Evolutionary conservation across 2,113 vertebrate species (phyloP).

Genomic region (Orycteropus afer): DNA sequence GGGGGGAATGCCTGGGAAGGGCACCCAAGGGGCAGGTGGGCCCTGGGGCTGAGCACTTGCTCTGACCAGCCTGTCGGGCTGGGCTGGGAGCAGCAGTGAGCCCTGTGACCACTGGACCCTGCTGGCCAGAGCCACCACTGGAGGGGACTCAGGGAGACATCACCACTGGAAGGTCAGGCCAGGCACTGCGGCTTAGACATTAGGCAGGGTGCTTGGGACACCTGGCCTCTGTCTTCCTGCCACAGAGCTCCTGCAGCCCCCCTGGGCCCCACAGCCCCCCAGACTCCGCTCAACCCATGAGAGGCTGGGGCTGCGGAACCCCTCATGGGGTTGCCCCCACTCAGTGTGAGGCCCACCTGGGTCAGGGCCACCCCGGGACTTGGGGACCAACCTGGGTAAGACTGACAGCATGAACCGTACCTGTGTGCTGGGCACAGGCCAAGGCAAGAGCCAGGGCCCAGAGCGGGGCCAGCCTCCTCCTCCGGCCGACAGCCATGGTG

Average conservation of each 20-base stretch:
- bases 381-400: rapidly evolving
- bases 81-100: background rate
- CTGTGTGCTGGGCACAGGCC: conserved; percentile 77
- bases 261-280: background rate
- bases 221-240: background rate
- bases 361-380: background rate
- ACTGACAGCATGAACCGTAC: background rate
- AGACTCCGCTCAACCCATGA: background rate
- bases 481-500: conserved; percentile 81
- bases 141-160: too few species aligned
- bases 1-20: rapidly evolving
- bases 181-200: background rate
- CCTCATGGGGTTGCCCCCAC: background rate
- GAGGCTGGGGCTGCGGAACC: background rate
- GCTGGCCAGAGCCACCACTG: background rate
- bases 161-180: background rate
- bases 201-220: rapidly evolving
- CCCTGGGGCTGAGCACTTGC: background rate
- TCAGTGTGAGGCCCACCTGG: rapidly evolving
- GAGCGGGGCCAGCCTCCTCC: conserved; percentile 74
- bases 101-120: rapidly evolving
- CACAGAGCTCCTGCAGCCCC: background rate
- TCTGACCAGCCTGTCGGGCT: background rate
- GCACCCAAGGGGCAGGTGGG: too few species aligned
- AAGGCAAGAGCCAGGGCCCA: conserved; percentile 83